Conservation (phyloP, 2,888 invertebrate species). For the Ephialtes manifestator region DNA sequence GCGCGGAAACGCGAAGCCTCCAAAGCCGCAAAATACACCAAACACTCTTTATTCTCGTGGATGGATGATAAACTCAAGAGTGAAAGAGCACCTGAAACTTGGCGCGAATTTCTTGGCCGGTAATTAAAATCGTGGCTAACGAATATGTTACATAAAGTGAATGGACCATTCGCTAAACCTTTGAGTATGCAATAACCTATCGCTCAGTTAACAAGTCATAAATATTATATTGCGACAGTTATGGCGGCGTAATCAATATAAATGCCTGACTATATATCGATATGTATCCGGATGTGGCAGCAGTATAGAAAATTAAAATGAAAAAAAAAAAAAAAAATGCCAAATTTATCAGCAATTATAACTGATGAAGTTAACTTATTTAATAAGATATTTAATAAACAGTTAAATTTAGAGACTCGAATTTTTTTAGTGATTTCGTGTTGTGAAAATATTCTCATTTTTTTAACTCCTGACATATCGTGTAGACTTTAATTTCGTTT, state of each 20-base stretch:
- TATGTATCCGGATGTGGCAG: background rate
- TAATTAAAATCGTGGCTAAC: conserved; percentile 26
- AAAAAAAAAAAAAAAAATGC: background rate
- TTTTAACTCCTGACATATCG: no score
- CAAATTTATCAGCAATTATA: background rate
- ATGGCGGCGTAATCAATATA: background rate
- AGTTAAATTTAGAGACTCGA: background rate
- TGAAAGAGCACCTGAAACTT: background rate
- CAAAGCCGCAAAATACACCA: conserved; percentile 19
- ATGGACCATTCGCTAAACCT: background rate
- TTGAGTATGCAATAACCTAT: background rate
- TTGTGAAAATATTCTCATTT: no score
- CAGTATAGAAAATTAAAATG: no score
- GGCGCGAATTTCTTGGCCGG: conserved; percentile 4
- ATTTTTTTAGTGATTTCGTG: no score
- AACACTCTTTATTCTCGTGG: conserved; percentile 29
- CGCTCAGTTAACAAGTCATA: background rate
- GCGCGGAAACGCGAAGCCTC: conserved; percentile 16
- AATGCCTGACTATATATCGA: background rate
- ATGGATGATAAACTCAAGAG: conserved; percentile 11
- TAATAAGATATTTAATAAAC: background rate
- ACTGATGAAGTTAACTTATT: background rate
- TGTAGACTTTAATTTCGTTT: no score
- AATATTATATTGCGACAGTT: background rate
- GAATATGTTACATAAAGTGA: conserved; percentile 4